Conservation (phyloP, 2,888 invertebrate genomes). For the Cheilosia vernalis region DNA sequence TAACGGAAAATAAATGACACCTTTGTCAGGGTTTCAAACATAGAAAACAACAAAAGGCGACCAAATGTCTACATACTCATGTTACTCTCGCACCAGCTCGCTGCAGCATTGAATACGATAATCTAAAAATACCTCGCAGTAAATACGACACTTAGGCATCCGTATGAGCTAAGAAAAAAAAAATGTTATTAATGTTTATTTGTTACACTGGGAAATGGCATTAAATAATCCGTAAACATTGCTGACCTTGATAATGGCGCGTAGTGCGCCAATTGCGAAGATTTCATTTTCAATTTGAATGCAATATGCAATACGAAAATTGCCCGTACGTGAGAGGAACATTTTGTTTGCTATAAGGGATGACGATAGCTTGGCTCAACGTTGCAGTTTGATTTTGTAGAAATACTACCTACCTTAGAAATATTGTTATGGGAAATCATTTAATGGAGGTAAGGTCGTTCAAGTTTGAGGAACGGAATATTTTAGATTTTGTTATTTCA, state of each 20-base stretch:
- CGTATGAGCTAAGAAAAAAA: no score
- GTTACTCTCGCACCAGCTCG: background rate
- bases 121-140: slow-evolving; percentile 33
- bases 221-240: slow-evolving; percentile 38
- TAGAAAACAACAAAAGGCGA: slow-evolving; percentile 25
- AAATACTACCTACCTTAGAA: no score
- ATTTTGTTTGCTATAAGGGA: background rate
- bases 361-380: background rate
- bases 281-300: slow-evolving; percentile 26
- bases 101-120: background rate
- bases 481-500: no score
- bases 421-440: no score
- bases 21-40: no score
- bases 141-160: slow-evolving; percentile 7
- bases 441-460: no score
- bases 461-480: no score
- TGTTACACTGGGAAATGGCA: slow-evolving; percentile 36
- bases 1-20: no score
- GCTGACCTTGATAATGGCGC: slow-evolving; percentile 20
- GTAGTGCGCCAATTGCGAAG: slow-evolving; percentile 15
- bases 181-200: slow-evolving; percentile 31
- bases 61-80: slow-evolving; percentile 26
- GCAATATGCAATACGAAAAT: slow-evolving; percentile 22
- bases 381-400: background rate
- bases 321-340: slow-evolving; percentile 2